Evolutionary conservation across 2,888 invertebrate genomes (phyloP), one percentile per base, ranked within the genome.

Genomic region (Andrena camellia): DNA sequence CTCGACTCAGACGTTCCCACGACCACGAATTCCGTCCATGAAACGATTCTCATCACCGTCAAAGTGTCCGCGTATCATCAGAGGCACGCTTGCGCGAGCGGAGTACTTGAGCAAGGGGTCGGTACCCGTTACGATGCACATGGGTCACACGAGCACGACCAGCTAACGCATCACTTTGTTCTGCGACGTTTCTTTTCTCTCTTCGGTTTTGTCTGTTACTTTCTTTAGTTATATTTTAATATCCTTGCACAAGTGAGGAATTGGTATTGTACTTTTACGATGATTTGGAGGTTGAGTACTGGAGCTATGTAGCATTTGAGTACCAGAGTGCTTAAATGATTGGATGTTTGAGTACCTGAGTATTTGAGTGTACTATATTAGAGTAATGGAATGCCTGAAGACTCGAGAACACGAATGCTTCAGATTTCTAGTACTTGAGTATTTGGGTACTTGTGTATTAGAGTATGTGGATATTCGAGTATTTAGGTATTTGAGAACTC

Each of bases 71-170:
- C 48, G 62, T 67, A 71, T 54, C 20, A 23, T 80, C 78, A 50
- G 42, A 50, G 60, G 60, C 71, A 23, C 42, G 68, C 20, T 52
- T 33, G 26, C 29, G 42, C 54, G 77, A 42, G 31, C 29, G 33
- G 13, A 33, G 76, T 52, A 67, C 48, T 73, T n/a, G 57, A 29
- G 60, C 67, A 60, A 64, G 57, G 79, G 76, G 72, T 80, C 85
- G 82, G 78, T 79, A 82, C 78, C 80, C 87, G 84, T 88, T 88
- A 82, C 66, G 68, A 75, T 76, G 83, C 78, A 77, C 73, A 86
- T 68, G 80, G 81, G 71, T 86, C 83, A 75, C 78, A 74, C 73
- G 75, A 62, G 54, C 78, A 78, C 29, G 35, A 20, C 69, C 59
- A 59, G 13, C 63, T 69, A 68, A 69, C 66, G 35, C 70, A 20